Percentiles rank a stretch among this genome's conserved stretches.
phyloP scores from a whole-genome alignment of 1,140 invertebrate genomes.

The Battus philenor region DNA sequence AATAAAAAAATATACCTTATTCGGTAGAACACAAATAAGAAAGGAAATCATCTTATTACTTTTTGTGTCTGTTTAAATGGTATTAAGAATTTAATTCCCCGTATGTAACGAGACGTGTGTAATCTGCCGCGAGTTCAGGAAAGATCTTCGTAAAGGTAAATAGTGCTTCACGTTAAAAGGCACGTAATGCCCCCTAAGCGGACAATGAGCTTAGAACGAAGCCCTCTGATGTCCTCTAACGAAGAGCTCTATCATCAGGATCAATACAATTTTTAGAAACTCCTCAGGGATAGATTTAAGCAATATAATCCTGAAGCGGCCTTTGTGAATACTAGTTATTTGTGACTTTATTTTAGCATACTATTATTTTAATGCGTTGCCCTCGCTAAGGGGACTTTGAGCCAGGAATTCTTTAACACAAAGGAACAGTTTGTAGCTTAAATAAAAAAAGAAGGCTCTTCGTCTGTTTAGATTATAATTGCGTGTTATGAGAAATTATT shows the following conservation, averaged over 20 bases:
- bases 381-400: not conserved
- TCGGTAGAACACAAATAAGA: not conserved
- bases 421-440: not conserved
- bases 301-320: conserved; percentile 27
- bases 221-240: conserved; percentile 51
- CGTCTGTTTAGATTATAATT: conserved; percentile 9
- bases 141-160: conserved; percentile 46
- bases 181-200: conserved; percentile 55
- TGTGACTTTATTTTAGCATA: not conserved
- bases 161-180: conserved; percentile 62
- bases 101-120: conserved; percentile 18
- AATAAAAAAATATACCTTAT: not conserved
- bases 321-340: conserved; percentile 16
- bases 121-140: conserved; percentile 20
- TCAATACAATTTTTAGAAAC: conserved; percentile 50
- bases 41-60: conserved; percentile 1
- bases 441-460: not conserved
- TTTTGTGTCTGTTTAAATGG: not conserved
- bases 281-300: conserved; percentile 31
- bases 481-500: not conserved
- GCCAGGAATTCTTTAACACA: not conserved
- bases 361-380: conserved; percentile 8
- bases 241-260: conserved; percentile 44
- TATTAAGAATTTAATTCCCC: conserved; percentile 3
- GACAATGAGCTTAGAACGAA: conserved; percentile 60